Percentiles rank a stretch among this genome's conserved stretches.
Conservation (phyloP, 2,797 vertebrate species). For the Neosilurus hyrtlii region DNA sequence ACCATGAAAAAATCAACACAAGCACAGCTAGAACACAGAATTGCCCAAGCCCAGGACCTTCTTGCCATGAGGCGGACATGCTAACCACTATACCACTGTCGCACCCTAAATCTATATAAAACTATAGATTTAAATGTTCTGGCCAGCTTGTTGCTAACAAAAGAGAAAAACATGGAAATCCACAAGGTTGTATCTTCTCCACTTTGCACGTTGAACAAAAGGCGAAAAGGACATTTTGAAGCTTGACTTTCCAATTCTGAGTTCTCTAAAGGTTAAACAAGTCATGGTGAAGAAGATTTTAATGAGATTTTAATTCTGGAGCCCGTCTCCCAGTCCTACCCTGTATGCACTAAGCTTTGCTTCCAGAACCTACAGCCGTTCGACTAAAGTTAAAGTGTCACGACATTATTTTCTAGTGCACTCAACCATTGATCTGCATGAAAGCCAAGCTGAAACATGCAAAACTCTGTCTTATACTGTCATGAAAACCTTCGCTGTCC, state of each 20-base stretch:
- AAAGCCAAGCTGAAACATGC: neutral
- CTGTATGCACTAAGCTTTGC: neutral
- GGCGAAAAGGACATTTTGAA: neutral
- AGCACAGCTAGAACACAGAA: no score
- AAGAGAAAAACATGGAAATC: neutral
- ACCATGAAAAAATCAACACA: no score
- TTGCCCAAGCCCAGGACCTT: no score
- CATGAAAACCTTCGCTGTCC: neutral
- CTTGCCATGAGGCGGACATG: no score
- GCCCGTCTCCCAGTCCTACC: neutral
- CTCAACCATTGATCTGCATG: neutral
- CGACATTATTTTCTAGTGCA: neutral
- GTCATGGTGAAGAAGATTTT: slow-evolving; percentile 11
- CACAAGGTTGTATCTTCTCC: neutral
- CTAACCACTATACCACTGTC: no score
- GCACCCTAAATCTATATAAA: no score
- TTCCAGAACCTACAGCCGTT: neutral
- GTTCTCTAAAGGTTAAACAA: slow-evolving; percentile 11
- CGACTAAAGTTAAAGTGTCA: neutral
- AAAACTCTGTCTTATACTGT: neutral
- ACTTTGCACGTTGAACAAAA: neutral
- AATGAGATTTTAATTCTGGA: slow-evolving; percentile 12
- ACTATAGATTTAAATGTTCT: no score
- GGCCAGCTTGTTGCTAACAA: neutral
- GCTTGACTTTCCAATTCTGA: neutral